Percentiles rank a stretch among this genome's conserved stretches.
phyloP scores from a whole-genome alignment of 2,113 vertebrate genomes.

The Bubo blakistoni region DNA sequence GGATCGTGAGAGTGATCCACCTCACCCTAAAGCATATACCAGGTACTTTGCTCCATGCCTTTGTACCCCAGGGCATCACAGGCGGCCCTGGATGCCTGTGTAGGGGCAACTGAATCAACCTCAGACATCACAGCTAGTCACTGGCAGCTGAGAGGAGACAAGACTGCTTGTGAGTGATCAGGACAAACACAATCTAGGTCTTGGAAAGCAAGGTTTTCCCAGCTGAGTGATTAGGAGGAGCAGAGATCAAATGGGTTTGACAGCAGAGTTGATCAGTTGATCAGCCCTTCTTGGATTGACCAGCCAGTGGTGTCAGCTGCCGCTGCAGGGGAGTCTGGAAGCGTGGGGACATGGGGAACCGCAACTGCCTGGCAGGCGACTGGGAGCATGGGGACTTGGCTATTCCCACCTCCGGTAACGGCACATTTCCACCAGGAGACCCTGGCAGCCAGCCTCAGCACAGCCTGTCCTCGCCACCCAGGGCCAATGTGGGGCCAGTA shows the following conservation, averaged over 20 bases:
- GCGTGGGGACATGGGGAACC: neutral
- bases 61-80: neutral
- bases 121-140: neutral
- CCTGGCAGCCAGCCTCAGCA: neutral
- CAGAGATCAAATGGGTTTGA: neutral
- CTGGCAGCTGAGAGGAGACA: neutral
- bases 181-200: neutral
- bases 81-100: neutral
- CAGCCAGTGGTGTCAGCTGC: neutral
- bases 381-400: neutral
- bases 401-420: neutral
- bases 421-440: neutral
- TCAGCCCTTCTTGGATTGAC: neutral
- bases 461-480: neutral
- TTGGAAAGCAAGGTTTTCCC: neutral
- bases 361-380: neutral
- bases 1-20: neutral
- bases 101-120: neutral
- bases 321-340: neutral
- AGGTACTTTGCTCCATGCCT: neutral
- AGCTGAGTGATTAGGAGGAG: neutral
- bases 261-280: neutral
- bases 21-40: neutral
- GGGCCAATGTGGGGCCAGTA: neutral
- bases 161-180: neutral